Conservation (phyloP, 2,888 invertebrate species). For the Yponomeuta evonymella region DNA sequence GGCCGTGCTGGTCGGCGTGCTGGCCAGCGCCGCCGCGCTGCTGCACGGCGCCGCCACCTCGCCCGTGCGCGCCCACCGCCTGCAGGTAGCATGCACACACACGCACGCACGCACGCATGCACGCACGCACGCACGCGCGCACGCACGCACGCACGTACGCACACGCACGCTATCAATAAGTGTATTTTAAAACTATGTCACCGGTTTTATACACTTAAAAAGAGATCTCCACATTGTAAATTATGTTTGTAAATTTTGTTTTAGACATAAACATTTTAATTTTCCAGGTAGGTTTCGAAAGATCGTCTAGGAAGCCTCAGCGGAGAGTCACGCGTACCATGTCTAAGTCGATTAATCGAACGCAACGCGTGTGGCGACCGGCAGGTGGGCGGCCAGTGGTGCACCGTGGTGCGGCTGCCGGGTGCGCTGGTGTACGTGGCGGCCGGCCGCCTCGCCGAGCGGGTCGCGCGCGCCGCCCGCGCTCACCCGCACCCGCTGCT, state of each 20-base stretch:
- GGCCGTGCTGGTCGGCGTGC: constrained; percentile 84
- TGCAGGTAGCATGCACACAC: background rate
- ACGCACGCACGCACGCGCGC: background rate
- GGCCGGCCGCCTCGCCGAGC: constrained; percentile 78
- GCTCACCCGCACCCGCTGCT: constrained; percentile 46
- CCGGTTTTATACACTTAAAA: too few species aligned
- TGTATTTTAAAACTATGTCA: too few species aligned
- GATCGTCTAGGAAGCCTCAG: too few species aligned
- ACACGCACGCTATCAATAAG: too few species aligned
- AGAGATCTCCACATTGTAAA: too few species aligned
- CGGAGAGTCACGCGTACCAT: too few species aligned
- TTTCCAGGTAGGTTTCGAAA: too few species aligned
- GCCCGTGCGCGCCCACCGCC: constrained; percentile 39
- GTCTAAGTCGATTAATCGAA: too few species aligned
- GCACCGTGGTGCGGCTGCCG: constrained; percentile 70
- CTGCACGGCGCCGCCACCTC: constrained; percentile 83
- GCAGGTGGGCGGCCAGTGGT: background rate
- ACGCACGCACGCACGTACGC: background rate
- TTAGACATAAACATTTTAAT: too few species aligned
- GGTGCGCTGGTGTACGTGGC: constrained; percentile 83
- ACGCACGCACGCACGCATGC: too few species aligned
- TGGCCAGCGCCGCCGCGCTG: constrained; percentile 78
- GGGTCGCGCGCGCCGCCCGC: constrained; percentile 68
- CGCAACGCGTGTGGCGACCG: too few species aligned
- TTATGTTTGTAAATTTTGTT: too few species aligned